phyloP scores from a whole-genome alignment of 1,140 invertebrate species.

The Sinella curviseta region DNA sequence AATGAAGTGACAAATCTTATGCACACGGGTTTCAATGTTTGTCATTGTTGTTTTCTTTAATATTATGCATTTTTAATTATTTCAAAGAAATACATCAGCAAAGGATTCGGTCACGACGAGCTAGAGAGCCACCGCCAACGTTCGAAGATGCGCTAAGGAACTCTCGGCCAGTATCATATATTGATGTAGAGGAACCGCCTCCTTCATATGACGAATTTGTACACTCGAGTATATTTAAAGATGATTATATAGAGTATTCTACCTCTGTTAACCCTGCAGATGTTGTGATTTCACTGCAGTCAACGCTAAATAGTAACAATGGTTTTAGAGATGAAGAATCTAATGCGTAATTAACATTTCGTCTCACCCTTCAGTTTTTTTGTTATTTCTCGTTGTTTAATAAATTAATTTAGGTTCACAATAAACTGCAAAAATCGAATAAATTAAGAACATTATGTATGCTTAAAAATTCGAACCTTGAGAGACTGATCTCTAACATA shows the following conservation, averaged over 20 bases:
- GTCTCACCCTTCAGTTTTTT: no score
- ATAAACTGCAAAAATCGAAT: no score
- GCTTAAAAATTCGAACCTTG: no score
- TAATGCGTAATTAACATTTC: no score
- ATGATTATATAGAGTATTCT: not conserved
- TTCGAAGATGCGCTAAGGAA: not conserved
- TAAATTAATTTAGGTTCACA: no score
- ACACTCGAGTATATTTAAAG: not conserved
- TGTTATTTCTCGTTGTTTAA: no score
- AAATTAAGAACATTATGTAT: no score
- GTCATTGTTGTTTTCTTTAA: not conserved
- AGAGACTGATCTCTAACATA: no score
- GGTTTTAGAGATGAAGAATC: no score
- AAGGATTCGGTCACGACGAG: not conserved
- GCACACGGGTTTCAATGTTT: not conserved
- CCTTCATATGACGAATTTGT: slow-evolving; percentile 19
- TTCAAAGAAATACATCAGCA: slow-evolving; percentile 1
- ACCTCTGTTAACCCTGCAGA: not conserved
- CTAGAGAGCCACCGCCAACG: slow-evolving; percentile 25
- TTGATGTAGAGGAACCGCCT: slow-evolving; percentile 27
- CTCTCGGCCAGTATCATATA: slow-evolving; percentile 22
- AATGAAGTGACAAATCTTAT: not conserved
- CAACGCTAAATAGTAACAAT: no score
- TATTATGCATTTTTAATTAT: not conserved
- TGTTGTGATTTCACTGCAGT: not conserved